phyloP scores from a whole-genome alignment of 2,113 vertebrate species.

The Lampris incognitus region DNA sequence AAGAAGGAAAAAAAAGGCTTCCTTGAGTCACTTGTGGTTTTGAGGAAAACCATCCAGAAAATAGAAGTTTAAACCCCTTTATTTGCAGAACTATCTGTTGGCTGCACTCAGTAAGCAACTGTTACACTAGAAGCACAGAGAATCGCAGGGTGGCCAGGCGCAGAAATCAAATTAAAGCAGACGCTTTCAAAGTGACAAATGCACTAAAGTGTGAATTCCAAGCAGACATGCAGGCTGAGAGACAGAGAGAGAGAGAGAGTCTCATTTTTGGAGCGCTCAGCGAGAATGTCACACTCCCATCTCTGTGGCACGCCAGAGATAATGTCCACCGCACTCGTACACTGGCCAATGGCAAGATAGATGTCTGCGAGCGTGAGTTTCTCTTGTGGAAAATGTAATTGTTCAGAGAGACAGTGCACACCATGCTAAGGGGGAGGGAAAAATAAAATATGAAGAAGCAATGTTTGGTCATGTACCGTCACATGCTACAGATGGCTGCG shows the following conservation, averaged over 20 bases:
- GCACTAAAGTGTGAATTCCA: constrained; percentile 80
- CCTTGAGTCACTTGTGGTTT: constrained; percentile 48
- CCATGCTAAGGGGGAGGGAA: constrained; percentile 5
- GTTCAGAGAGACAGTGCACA: neutral
- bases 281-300: constrained; percentile 70
- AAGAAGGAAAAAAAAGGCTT: constrained; percentile 29
- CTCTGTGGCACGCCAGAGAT: constrained; percentile 66
- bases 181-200: constrained; percentile 78
- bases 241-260: constrained; percentile 38
- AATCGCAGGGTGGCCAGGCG: constrained; percentile 77
- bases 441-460: neutral
- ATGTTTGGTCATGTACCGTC: constrained; percentile 15
- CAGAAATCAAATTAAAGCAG: constrained; percentile 83
- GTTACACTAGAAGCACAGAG: constrained; percentile 76
- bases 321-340: constrained; percentile 43
- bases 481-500: neutral
- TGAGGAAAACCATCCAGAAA: constrained; percentile 76
- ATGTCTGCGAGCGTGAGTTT: constrained; percentile 28
- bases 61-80: constrained; percentile 79
- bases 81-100: constrained; percentile 85
- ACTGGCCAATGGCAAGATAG: constrained; percentile 42
- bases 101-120: constrained; percentile 74
- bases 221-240: constrained; percentile 45
- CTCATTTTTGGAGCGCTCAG: constrained; percentile 64
- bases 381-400: constrained; percentile 31